Evolutionary conservation across 2,113 vertebrate species (phyloP).

Genomic region (Thamnophis sirtalis): DNA sequence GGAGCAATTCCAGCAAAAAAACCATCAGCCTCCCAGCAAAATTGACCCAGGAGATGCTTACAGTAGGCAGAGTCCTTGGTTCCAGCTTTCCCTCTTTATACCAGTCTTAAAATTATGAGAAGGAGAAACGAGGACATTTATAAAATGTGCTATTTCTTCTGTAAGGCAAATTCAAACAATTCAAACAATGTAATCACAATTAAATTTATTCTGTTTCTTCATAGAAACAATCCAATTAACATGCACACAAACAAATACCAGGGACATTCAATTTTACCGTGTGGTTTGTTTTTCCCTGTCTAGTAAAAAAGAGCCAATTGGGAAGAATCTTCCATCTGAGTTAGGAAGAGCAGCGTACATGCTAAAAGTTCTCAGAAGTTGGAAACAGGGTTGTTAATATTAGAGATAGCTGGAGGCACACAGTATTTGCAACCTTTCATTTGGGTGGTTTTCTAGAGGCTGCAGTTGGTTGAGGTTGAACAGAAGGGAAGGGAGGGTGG

Average conservation of each 20-base stretch:
- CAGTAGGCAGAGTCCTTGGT: background rate
- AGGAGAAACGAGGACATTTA: background rate
- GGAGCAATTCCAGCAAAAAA: background rate
- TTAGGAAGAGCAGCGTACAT: constrained; percentile 14
- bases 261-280: background rate
- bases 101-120: background rate
- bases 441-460: background rate
- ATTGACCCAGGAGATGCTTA: background rate
- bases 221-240: constrained; percentile 45
- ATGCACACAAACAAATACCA: background rate
- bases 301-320: background rate
- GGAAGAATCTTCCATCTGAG: constrained; percentile 29
- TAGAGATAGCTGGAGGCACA: constrained; percentile 11
- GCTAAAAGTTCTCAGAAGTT: constrained; percentile 24
- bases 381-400: constrained; percentile 33
- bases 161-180: background rate
- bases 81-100: background rate
- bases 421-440: background rate
- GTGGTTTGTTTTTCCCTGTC: background rate
- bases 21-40: background rate
- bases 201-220: constrained; percentile 48
- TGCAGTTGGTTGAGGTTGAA: background rate
- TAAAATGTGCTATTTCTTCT: background rate
- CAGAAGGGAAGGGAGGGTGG: background rate
- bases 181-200: constrained; percentile 32